Evolutionary conservation across 2,113 vertebrate genomes (phyloP).

Genomic region (Epinephelus moara): DNA sequence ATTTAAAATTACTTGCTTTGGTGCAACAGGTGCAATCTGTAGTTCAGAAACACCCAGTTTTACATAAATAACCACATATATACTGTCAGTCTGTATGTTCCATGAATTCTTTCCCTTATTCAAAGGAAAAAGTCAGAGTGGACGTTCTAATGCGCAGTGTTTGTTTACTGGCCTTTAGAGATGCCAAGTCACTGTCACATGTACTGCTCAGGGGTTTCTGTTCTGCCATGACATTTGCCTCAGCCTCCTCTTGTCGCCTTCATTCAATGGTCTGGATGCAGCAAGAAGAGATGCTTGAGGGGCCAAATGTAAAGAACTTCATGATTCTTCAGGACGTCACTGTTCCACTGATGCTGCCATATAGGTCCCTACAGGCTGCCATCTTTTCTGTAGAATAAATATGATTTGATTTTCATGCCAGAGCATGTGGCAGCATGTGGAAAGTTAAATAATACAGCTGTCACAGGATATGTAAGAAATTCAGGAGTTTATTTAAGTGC

Average conservation of each 20-base stretch:
- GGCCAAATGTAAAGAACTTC: conserved; percentile 17
- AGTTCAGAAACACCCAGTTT: not conserved
- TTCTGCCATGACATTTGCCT: conserved; percentile 28
- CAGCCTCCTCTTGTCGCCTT: not conserved
- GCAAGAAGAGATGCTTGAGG: conserved; percentile 11
- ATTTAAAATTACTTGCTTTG: no score
- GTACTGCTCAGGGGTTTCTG: conserved; percentile 31
- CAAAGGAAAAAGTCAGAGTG: not conserved
- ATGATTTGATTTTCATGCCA: not conserved
- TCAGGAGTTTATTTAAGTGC: not conserved
- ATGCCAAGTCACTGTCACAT: conserved; percentile 15
- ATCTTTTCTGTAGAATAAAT: conserved; percentile 4
- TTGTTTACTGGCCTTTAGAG: conserved; percentile 28
- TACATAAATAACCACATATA: not conserved
- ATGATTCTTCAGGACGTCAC: not conserved
- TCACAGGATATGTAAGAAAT: not conserved
- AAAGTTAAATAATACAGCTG: not conserved
- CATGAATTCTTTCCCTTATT: not conserved
- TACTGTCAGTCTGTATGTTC: no score
- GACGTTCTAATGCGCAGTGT: not conserved
- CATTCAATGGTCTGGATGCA: not conserved
- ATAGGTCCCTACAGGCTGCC: not conserved
- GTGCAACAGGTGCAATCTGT: no score
- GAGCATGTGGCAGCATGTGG: not conserved
- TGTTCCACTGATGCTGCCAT: conserved; percentile 4